Base-by-base conservation (phyloP, 1,140 invertebrate species). In the Aplysia californica region DNA sequence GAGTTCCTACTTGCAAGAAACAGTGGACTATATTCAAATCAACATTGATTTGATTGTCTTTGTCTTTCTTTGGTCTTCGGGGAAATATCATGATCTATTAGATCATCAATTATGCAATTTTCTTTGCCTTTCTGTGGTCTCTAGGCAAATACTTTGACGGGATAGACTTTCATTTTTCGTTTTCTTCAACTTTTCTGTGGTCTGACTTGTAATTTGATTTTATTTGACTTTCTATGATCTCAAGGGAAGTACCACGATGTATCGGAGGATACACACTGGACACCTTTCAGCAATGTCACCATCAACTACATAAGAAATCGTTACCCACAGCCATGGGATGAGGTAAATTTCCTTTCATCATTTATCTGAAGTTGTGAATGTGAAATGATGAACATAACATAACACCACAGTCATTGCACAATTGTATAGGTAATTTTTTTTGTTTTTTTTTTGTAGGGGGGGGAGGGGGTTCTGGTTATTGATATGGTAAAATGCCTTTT, bases 201-300 rank as follows among this genome's bases (percentile, higher is more conserved):
- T 50, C n/a, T 15, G 10, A n/a, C 10, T 15, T 10, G n/a, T 50
- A 50, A 15, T 10, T 50, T 50, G 41, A 35, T 67, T 36, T 69
- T 75, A 36, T 72, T 56, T 70, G n/a, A 69, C 4, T 83, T 79
- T 26, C 39, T 50, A 26, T 35, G 35, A 20, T 26, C 31, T 68
- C 38, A 21, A 88, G 87, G 84, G 31, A 75, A 76, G 31, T 88
- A 84, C 75, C 84, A 87, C 70, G 72, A 84, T 76, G 77, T 87
- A 2, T 82, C 86, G 41, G 87, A 89, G 70, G 87, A 88, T 69
- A 87, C 85, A 21, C 87, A 88, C 75, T 88, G 87, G 87, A 79
- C 81, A 1, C 85, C 85, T 29, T 89, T 88, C 75, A 59, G 88
- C 36, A 88, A 87, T 82, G 84, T 83, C 18, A 83, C 86, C 2